Evolutionary conservation across 1,140 invertebrate species (phyloP), one percentile per base, ranked within the genome.

Genomic region (Zaprionus camerounensis): DNA sequence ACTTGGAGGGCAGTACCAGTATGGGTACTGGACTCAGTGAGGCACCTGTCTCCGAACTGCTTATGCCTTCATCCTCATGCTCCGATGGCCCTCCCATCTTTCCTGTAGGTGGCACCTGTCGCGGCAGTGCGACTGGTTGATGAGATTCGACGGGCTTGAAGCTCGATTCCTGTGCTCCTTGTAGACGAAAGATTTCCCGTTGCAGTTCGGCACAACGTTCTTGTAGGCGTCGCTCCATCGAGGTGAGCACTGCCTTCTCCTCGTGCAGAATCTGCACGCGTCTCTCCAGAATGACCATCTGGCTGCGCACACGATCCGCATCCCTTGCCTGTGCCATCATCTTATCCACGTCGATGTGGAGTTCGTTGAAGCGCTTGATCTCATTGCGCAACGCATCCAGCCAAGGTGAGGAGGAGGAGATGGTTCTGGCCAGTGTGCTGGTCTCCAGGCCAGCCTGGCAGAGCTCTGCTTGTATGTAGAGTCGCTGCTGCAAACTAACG

Each of bases 381-480:
- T 97, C 96, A 57, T 91, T 93, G 44, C 94, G 93, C 3, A 97
- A 92, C 62, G 94, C 84, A 44, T 96, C 94, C 73, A 94, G 81
- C 87, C 93, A 93, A 34, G 93, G 83, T 46, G 87, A 93, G 66
- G 94, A 94, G 49, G 93, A 92, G 17, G 93, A 93, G 36, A 95
- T 93, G 65, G 94, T 94, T 93, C 95, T 76, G 86, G 95, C 95
- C 34, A 98, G 93, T 38, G 94, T 93, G 31, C 94, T 92, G 6
- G 96, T 94, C 80, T 97, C 96, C 59, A 98, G 95, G 9, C 97
- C 97, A 20, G 97, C 97, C 91, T 97, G 96, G 80, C 96, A 96
- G 28, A 98, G 93, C 92, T 98, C 97, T 7, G 97, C 97, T 93
- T 99, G 98, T 55, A 99, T 95, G 92, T 98, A 98, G 11, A 99